Evolutionary conservation across 2,113 vertebrate genomes (phyloP).

Genomic region (Eptatretus burgeri): DNA sequence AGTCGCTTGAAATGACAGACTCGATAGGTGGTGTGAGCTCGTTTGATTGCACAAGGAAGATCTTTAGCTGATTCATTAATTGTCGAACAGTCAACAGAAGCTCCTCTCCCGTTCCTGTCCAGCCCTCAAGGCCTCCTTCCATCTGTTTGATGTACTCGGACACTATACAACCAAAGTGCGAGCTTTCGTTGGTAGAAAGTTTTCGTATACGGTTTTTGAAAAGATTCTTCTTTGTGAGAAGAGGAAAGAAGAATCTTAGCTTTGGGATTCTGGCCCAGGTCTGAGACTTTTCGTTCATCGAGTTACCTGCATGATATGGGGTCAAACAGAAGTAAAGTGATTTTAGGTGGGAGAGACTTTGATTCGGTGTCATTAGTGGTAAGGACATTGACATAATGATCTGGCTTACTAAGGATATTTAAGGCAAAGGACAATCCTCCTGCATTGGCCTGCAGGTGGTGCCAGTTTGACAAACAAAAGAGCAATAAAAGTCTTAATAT

Average conservation of each 20-base stretch:
- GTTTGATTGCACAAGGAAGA: slow-evolving; percentile 64
- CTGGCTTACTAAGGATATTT: no score
- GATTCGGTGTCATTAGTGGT: no score
- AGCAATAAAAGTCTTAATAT: no score
- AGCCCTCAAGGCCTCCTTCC: slow-evolving; percentile 47
- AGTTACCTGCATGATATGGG: no score
- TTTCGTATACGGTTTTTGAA: slow-evolving; percentile 42
- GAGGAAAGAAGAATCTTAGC: slow-evolving; percentile 45
- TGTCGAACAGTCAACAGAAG: slow-evolving; percentile 68
- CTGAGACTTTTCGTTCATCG: not conserved
- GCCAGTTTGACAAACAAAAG: no score
- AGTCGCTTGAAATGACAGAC: slow-evolving; percentile 66
- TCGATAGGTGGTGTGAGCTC: slow-evolving; percentile 71
- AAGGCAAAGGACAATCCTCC: no score
- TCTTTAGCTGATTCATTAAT: slow-evolving; percentile 91
- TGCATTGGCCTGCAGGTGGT: no score
- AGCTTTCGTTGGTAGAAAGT: slow-evolving; percentile 45
- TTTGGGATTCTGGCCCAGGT: slow-evolving; percentile 25
- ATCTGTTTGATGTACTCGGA: slow-evolving; percentile 75
- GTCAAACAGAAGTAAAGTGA: no score
- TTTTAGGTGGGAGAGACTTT: no score
- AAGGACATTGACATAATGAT: no score
- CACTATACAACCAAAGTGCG: slow-evolving; percentile 70
- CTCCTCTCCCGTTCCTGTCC: slow-evolving; percentile 50
- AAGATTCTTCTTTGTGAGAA: slow-evolving; percentile 58